Conservation (phyloP, 2,888 invertebrate genomes). For the Physocephala rufipes region DNA sequence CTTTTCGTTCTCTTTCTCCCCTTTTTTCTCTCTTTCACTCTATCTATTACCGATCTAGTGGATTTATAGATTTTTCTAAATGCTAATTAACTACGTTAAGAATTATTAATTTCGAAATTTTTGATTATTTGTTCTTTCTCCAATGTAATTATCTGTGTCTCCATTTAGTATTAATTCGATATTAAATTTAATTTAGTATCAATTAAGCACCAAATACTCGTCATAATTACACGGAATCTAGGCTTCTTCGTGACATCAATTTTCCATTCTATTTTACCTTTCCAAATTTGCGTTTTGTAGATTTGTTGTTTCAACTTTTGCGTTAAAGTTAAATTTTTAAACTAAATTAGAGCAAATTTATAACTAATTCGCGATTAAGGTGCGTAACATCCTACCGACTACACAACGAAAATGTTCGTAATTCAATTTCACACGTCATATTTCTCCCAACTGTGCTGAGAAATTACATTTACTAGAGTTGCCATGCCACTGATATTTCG, state of each 20-base stretch:
- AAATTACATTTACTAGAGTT: too few relatives aligned
- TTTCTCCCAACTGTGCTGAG: too few relatives aligned
- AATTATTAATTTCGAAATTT: constrained; percentile 12
- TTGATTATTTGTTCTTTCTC: neutral
- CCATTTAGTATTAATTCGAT: neutral
- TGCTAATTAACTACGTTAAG: constrained; percentile 36
- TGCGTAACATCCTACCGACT: too few relatives aligned
- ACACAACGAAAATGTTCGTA: too few relatives aligned
- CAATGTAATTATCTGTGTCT: constrained; percentile 7
- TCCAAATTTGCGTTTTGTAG: neutral
- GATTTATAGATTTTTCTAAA: constrained; percentile 49
- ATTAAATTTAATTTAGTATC: constrained; percentile 10
- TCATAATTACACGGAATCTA: neutral
- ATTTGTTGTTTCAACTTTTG: neutral
- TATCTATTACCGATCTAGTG: constrained; percentile 36
- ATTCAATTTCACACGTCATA: too few relatives aligned
- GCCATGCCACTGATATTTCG: too few relatives aligned
- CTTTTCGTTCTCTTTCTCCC: neutral
- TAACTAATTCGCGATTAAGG: too few relatives aligned
- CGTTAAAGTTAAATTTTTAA: neutral
- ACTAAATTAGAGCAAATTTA: too few relatives aligned
- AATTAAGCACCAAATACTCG: constrained; percentile 19
- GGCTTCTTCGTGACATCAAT: neutral
- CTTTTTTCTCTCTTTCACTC: constrained; percentile 7
- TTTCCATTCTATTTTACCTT: neutral